Evolutionary conservation across 2,113 vertebrate species (phyloP).

Genomic region (Reinhardtius hippoglossoides): DNA sequence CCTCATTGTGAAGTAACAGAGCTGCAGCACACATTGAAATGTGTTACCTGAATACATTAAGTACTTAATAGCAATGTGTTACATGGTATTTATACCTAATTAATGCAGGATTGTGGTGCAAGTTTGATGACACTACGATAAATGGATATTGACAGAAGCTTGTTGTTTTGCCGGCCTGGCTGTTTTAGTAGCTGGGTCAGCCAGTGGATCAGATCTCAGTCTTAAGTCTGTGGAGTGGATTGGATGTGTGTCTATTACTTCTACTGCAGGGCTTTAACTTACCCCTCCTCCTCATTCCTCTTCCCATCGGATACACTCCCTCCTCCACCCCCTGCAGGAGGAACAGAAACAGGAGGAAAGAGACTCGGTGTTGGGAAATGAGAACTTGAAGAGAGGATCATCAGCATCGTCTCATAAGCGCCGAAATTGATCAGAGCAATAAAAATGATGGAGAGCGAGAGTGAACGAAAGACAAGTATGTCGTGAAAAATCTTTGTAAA

Average conservation of each 20-base stretch:
- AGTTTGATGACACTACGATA: slow-evolving; percentile 44
- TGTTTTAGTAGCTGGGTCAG: slow-evolving; percentile 50
- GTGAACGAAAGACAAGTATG: slow-evolving; percentile 20
- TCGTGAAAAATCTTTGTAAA: slow-evolving; percentile 23
- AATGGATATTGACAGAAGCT: slow-evolving; percentile 47
- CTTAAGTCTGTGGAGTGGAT: slow-evolving; percentile 27
- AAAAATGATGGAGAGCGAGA: slow-evolving; percentile 26
- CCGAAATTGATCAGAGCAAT: slow-evolving; percentile 47
- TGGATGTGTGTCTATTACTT: slow-evolving; percentile 62
- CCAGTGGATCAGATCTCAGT: slow-evolving; percentile 29
- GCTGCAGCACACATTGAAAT: slow-evolving; percentile 6
- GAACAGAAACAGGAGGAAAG: slow-evolving; percentile 33
- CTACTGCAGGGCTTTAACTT: slow-evolving; percentile 60
- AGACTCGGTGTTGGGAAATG: slow-evolving; percentile 44
- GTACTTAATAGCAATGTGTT: slow-evolving; percentile 20
- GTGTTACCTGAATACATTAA: slow-evolving; percentile 11
- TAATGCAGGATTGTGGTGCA: slow-evolving; percentile 29
- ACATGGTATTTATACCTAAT: not conserved
- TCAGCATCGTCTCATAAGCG: slow-evolving; percentile 31
- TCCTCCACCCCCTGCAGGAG: slow-evolving; percentile 59
- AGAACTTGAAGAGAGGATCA: slow-evolving; percentile 32
- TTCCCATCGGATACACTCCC: slow-evolving; percentile 58
- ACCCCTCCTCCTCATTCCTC: slow-evolving; percentile 72
- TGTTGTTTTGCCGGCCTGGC: slow-evolving; percentile 43
- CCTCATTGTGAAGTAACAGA: slow-evolving; percentile 9